Conservation (phyloP, 2,797 vertebrate genomes). For the Coendou prehensilis region DNA sequence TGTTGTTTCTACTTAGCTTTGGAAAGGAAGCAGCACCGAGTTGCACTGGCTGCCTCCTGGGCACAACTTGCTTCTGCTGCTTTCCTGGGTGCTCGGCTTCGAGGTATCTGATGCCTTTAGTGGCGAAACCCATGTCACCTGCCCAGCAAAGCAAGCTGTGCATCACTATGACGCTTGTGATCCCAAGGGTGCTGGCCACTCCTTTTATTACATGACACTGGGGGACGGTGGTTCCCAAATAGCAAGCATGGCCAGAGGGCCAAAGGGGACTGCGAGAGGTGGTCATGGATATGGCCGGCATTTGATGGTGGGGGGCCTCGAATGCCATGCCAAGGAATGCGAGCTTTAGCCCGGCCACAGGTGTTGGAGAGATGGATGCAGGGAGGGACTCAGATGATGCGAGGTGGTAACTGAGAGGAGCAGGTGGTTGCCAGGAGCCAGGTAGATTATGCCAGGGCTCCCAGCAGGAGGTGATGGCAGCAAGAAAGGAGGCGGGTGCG, state of each 20-base stretch:
- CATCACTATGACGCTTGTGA: fast-evolving
- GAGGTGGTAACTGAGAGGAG: neutral
- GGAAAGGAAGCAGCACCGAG: neutral
- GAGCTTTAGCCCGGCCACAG: neutral
- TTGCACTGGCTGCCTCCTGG: fast-evolving
- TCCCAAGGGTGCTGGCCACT: too few relatives aligned
- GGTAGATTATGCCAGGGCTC: neutral
- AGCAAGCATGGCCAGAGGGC: neutral
- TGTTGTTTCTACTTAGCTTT: neutral
- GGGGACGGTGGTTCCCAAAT: neutral
- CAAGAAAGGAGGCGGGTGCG: neutral
- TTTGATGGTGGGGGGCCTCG: too few relatives aligned
- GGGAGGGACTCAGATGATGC: fast-evolving
- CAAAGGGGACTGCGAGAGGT: neutral
- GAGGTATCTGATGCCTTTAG: neutral
- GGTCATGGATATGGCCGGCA: fast-evolving
- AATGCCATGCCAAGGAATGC: neutral
- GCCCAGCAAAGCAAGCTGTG: neutral
- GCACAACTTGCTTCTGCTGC: fast-evolving
- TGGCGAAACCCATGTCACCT: fast-evolving
- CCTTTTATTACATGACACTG: neutral
- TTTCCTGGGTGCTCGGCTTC: neutral
- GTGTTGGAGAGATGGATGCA: fast-evolving
- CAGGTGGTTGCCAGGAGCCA: neutral
- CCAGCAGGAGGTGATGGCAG: neutral